Evolutionary conservation across 2,888 invertebrate genomes (phyloP), one percentile per base, ranked within the genome.

Genomic region (Girardia tigrina): DNA sequence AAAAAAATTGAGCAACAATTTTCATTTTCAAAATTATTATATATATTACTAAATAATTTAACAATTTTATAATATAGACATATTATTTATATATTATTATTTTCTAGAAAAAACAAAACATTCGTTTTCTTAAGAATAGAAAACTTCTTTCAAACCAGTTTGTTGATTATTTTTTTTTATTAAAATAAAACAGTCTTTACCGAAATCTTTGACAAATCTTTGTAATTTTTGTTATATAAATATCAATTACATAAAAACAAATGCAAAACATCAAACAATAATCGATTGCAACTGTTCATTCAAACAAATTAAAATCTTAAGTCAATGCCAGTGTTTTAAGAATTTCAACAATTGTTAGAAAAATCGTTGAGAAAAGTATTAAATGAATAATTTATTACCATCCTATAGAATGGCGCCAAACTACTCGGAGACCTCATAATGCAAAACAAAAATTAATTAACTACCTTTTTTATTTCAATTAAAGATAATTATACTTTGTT

Each of bases 341-440:
- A 56, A 56, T 56, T 56, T 56, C 56, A 56, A 56, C 56, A 56
- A 20, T 56, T 56, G 56, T 56, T 56, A 56, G 56, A 56, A 56
- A n/a, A 56, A 56, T 56, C 56, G 56, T 56, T n/a, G 56, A 56
- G 56, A 56, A 56, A 56, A 56, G 56, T 56, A 56, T 56, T 56
- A 56, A 56, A 56, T 56, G 56, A 56, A 56, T 56, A 20, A 56
- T 56, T 56, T 56, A 56, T 56, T 56, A 56, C 56, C 56, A 56
- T 56, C 56, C 56, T 56, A 56, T n/a, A 20, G 56, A n/a, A 56
- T 56, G 56, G 56, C 56, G 56, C 56, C 56, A 56, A 56, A 16
- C 56, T 8, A 6, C n/a, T 8, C n/a, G 4, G 56, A 56, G 56
- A 56, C 56, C n/a, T 56, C n/a, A 56, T 56, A 56, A 20, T 56